phyloP scores from a whole-genome alignment of 2,888 invertebrate species.

The Pristionchus exspectatus region DNA sequence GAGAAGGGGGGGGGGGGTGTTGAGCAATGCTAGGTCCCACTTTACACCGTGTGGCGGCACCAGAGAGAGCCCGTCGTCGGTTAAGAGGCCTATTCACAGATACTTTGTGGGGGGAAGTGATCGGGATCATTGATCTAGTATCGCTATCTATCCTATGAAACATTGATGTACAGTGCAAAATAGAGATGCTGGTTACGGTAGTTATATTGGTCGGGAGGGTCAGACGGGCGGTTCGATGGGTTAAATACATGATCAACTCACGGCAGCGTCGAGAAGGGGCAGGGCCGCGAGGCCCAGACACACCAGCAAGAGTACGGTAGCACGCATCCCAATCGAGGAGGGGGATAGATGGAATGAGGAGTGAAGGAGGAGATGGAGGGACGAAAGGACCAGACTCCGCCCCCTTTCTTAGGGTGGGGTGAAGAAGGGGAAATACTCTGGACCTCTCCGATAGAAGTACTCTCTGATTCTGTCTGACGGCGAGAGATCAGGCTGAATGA shows the following conservation, averaged over 20 bases:
- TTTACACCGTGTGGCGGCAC: not conserved
- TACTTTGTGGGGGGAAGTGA: not conserved
- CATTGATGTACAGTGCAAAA: not conserved
- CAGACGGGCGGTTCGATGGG: not conserved
- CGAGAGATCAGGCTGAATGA: not conserved
- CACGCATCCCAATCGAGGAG: not conserved
- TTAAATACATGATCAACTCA: slow-evolving; percentile 4
- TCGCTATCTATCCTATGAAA: not conserved
- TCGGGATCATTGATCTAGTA: not conserved
- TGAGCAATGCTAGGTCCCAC: slow-evolving; percentile 26
- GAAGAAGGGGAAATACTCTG: not conserved
- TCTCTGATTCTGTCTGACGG: not conserved
- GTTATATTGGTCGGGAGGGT: not conserved
- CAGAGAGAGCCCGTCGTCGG: not conserved
- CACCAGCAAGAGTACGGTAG: slow-evolving; percentile 21
- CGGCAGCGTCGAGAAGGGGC: slow-evolving; percentile 48
- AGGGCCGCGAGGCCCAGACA: slow-evolving; percentile 41
- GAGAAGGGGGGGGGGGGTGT: not conserved
- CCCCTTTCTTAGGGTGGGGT: slow-evolving; percentile 5
- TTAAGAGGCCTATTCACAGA: not conserved
- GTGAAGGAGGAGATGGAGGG: not conserved
- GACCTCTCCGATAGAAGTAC: not conserved
- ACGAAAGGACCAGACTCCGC: not conserved
- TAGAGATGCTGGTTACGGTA: not conserved
- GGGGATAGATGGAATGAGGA: not conserved